Base-by-base conservation (phyloP, 2,113 vertebrate species). In the Trochalopteron elliotii region DNA sequence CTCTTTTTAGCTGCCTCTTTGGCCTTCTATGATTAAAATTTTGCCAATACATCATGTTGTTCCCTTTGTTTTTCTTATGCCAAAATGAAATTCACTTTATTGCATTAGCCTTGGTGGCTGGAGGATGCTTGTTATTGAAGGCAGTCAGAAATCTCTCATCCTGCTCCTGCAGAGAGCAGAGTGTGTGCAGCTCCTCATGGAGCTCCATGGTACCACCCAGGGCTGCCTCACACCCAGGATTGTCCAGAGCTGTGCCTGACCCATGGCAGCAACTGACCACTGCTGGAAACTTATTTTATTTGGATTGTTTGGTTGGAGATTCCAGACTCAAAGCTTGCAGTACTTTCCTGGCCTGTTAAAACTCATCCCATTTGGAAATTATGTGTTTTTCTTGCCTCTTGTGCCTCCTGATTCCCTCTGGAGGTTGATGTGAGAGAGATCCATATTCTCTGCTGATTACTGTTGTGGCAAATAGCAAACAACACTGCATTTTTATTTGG, bases 81-180 rank as follows among this genome's bases (percentile, higher is more conserved):
- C 89, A 91, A 69, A 93, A 91, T 87, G 53, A 71, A 93, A 91
- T 95, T 89, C 52, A 63, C 76, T 85, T 95, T 91, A 93, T 94
- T 87, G 74, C 40, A 57, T 95, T 94, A 91, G 71, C 40, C 39
- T 56, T 31, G 33, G 56, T 64, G 68, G 80, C 80, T 94, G 83
- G 76, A 87, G 72, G 52, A 82, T 60, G 72, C 44, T 81, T 69
- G 53, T 65, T 92, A 57, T 33, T 10, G 5, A 37, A 91, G 47
- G 83, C 76, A 68, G 42, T 71, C 25, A 31, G 39, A 28, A 28
- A 47, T 55, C 56, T 28, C 1, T 47, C 1, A 5, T 70, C 49
- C 64, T 5, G 2, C 7, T 86, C 39, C 80, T 74, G 83, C 35
- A 17, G 61, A 69, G 45, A 86, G 50, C 59, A 39, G 11, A 3